Conservation (phyloP, 2,113 vertebrate genomes). For the Dasyprocta punctata region DNA sequence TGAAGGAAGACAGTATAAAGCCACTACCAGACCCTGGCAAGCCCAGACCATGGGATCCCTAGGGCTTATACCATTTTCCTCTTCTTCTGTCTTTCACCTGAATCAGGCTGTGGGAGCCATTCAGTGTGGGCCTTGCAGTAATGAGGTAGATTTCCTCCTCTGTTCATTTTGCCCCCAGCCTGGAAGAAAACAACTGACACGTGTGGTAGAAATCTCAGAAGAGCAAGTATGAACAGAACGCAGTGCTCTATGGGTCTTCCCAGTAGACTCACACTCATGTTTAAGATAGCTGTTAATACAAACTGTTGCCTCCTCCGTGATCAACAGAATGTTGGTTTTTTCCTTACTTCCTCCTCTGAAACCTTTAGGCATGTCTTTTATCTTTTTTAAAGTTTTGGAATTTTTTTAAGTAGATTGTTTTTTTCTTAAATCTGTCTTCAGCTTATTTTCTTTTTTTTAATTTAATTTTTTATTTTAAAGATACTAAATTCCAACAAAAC, state of each 20-base stretch:
- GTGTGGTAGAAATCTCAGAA: constrained; percentile 1
- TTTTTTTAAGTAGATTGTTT: not conserved
- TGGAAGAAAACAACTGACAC: not conserved
- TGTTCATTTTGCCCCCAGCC: not conserved
- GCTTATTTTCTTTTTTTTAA: constrained; percentile 36
- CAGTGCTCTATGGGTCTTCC: not conserved
- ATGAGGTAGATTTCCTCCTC: not conserved
- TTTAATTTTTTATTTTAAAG: no score
- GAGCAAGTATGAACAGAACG: not conserved
- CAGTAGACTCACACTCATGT: not conserved
- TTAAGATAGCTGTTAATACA: not conserved
- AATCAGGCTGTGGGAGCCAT: not conserved
- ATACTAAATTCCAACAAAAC: no score
- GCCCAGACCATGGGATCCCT: not conserved
- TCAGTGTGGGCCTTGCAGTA: not conserved
- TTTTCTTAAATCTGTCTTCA: not conserved
- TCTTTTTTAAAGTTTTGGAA: not conserved
- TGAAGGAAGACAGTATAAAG: not conserved
- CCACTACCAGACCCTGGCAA: not conserved
- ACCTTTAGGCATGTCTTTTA: constrained; percentile 1
- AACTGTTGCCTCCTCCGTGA: not conserved
- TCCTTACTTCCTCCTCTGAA: not conserved
- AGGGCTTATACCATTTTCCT: not conserved
- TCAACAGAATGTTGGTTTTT: not conserved
- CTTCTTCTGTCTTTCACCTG: not conserved